Evolutionary conservation across 2,888 invertebrate species (phyloP).

Genomic region (Brenthis daphne): DNA sequence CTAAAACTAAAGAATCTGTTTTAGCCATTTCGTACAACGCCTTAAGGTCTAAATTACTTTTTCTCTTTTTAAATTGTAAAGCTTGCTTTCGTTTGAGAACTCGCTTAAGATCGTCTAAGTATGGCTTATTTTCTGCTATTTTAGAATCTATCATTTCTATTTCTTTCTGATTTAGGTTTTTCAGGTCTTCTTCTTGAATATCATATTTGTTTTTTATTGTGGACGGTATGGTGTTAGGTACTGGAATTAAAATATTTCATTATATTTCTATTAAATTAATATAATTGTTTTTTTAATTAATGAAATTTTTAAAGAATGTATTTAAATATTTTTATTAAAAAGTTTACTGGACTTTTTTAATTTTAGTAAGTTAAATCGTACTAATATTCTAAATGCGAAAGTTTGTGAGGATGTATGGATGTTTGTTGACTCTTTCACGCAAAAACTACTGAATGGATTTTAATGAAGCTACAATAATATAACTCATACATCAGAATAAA

Average conservation of each 20-base stretch:
- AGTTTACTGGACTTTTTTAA: no score
- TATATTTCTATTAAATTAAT: no score
- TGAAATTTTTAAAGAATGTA: no score
- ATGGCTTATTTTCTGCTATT: slow-evolving; percentile 61
- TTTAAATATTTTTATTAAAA: no score
- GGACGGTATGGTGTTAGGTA: slow-evolving; percentile 45
- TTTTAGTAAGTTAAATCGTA: no score
- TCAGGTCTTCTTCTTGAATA: slow-evolving; percentile 54
- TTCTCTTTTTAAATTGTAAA: slow-evolving; percentile 48
- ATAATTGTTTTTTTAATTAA: no score
- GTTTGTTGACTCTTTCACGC: no score
- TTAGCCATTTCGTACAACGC: slow-evolving; percentile 66
- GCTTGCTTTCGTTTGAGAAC: slow-evolving; percentile 57
- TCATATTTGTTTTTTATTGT: slow-evolving; percentile 54
- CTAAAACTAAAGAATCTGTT: slow-evolving; percentile 46
- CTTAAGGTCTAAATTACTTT: slow-evolving; percentile 55
- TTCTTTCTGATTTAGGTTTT: slow-evolving; percentile 59
- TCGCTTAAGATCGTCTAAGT: slow-evolving; percentile 63
- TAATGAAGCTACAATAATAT: no score
- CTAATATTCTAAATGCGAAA: no score
- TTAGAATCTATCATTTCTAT: slow-evolving; percentile 70
- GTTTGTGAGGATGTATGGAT: no score
- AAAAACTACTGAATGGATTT: no score
- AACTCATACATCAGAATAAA: no score
- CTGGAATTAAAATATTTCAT: slow-evolving; percentile 41